Evolutionary conservation across 2,113 vertebrate genomes (phyloP), one percentile per base, ranked within the genome.

Genomic region (Megaleporinus macrocephalus): DNA sequence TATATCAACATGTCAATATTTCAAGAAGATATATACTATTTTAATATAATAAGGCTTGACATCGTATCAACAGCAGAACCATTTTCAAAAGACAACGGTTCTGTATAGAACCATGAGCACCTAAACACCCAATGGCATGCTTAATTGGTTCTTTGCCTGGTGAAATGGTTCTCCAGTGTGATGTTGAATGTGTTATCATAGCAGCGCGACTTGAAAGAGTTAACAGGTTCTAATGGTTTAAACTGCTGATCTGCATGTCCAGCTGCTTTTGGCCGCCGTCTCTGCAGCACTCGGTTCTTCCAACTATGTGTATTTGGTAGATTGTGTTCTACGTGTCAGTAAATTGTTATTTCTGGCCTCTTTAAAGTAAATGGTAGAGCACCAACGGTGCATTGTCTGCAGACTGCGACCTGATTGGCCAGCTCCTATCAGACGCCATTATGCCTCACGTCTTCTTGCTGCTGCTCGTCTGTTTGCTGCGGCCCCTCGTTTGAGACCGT

Each of bases 391-490:
- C 57, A 24, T 26, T 4, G n/a, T 26, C n/a, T 26, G 57, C 57
- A 61, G 57, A 4, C 57, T 57, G 18, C 5, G 14, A 16, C 51
- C 51, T 59, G 55, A 59, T 59, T 24, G 55, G 30, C 65, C 65
- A n/a, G 66, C 13, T 22, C 9, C 66, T n/a, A n/a, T 70, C 66
- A 14, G 65, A 68, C 15, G 33, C 33, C 33, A 13, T 68, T 68
- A 41, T 70, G 11, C 1, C n/a, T 16, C 16, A 22, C 9, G 29
- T 14, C 7, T 12, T 12, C 57, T 61, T 12, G 70, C 71, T 53
- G 62, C 49, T 73, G 69, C 73, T 70, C 59, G 59, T 73, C 57
- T 73, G 78, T 73, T 80, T 80, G 78, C 59, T 63, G 68, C 62
- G 78, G 69, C 41, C 16, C 61, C 47, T 44, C 65, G 66, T 63